Base-by-base conservation (phyloP, 2,797 vertebrate species). In the Sebastes oblongus region DNA sequence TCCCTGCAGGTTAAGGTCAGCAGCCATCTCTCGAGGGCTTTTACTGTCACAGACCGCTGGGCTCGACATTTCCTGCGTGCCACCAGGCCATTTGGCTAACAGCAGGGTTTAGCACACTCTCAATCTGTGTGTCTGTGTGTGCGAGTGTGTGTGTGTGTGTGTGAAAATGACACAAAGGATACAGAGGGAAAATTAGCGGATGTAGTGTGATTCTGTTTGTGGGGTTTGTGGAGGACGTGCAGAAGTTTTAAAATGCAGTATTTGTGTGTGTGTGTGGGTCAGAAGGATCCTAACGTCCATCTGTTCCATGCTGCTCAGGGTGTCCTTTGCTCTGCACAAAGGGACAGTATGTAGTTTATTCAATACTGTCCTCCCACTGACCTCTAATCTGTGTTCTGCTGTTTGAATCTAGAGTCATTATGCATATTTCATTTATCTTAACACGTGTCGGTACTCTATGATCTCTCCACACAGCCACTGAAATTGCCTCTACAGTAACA, bases 21-120 rank as follows among this genome's bases (percentile, higher is more conserved):
- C 20, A 69, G 78, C 50, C 78, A 87, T 89, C 82, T 86, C 86
- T 90, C 81, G 0, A 1, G 65, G 73, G 90, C 76, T 88, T 86
- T 89, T 83, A 87, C 88, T 88, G 91, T 91, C 90, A 91, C 84
- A 91, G 82, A 86, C 80, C 66, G 64, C 84, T 85, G 85, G 82
- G 83, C 79, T 84, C 69, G 32, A 89, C 86, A 89, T 88, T 85
- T 91, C 82, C 82, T 77, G 80, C 72, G 46, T 55, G 69, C 70
- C 61, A 87, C 52, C 66, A 36, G 76, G 74, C 86, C 90, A 91
- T 93, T 93, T 90, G 92, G 91, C 87, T 83, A 86, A 88, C 86
- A 90, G 89, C 88, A 25, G 84, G 88, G 66, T 79, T 86, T 83
- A 85, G 75, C 77, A 70, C 78, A 66, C 58, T 76, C 70, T 78